Base-by-base conservation (phyloP, 2,888 invertebrate species). In the Saturnia japonica region DNA sequence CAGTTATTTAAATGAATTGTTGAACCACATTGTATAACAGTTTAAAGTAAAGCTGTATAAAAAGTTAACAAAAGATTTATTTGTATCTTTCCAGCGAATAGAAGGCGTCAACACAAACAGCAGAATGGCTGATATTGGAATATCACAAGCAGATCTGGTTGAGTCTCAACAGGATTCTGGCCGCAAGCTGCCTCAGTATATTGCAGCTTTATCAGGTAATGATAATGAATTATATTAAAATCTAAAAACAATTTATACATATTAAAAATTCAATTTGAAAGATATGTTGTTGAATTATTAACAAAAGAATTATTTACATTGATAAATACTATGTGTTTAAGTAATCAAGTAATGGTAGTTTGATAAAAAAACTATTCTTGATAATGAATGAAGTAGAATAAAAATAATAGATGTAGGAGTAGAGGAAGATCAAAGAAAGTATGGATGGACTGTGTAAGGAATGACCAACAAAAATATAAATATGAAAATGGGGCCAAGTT, bases 171-270 rank as follows among this genome's bases (percentile, higher is more conserved):
- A 79, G 1, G 88, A 89, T 73, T 77, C 79, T 19, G 95, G 90
- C 12, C 91, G 91, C 54, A 95, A 94, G 78, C 80, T 95, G 47
- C 95, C 96, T 0, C 96, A 96, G 83, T 96, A 96, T 79, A 87
- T 96, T 28, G 96, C 96, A n/a, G 96, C 96, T 12, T 78, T 96
- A 68, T 91, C 96, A 78, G 95, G 95, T 95, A 84, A 47, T 67
- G 4, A 68, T 51, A 19, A 42, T 9, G 60, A 22, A 6, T 60
- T 25, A 42, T 42, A 34, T 57, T 54, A n/a, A 40, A 7, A 19
- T 16, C 6, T 19, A 12, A 51, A 19, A 51, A 16, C 19, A 19
- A 4, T 34, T 34, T 2, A 34, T 34, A 34, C 34, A 4, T 34
- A 34, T 34, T 34, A 34, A 34, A 34, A 34, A 34, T n/a, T n/a